phyloP scores from a whole-genome alignment of 2,113 vertebrate genomes.

The Agapornis roseicollis region DNA sequence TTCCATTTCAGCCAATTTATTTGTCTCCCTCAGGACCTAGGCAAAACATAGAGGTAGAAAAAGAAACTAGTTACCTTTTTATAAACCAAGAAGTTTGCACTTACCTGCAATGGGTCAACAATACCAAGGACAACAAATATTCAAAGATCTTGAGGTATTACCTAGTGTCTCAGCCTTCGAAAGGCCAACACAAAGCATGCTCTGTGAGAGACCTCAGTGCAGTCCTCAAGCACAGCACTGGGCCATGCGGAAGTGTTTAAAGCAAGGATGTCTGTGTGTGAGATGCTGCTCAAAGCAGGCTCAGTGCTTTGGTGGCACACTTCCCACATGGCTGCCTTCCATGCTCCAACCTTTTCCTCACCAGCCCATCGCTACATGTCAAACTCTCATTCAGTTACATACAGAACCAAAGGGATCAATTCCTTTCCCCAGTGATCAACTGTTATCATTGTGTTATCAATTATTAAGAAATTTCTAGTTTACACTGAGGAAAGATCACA shows the following conservation, averaged over 20 bases:
- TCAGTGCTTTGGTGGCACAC: not conserved
- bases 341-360: not conserved
- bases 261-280: not conserved
- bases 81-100: not conserved
- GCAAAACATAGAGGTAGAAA: not conserved
- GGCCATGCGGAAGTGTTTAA: not conserved
- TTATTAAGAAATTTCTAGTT: not conserved
- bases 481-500: not conserved
- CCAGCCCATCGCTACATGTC: not conserved
- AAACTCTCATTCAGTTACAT: not conserved
- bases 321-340: not conserved
- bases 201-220: not conserved
- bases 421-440: not conserved
- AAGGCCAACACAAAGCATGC: not conserved
- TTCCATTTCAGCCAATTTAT: slow-evolving; percentile 86
- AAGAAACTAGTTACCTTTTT: not conserved
- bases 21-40: slow-evolving; percentile 79
- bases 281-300: not conserved
- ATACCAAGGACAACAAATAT: not conserved
- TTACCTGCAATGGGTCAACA: not conserved
- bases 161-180: not conserved
- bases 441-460: not conserved
- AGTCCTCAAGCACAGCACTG: not conserved
- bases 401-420: not conserved
- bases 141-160: not conserved